Conservation (phyloP, 2,113 vertebrate genomes). For the Alethe castanea region DNA sequence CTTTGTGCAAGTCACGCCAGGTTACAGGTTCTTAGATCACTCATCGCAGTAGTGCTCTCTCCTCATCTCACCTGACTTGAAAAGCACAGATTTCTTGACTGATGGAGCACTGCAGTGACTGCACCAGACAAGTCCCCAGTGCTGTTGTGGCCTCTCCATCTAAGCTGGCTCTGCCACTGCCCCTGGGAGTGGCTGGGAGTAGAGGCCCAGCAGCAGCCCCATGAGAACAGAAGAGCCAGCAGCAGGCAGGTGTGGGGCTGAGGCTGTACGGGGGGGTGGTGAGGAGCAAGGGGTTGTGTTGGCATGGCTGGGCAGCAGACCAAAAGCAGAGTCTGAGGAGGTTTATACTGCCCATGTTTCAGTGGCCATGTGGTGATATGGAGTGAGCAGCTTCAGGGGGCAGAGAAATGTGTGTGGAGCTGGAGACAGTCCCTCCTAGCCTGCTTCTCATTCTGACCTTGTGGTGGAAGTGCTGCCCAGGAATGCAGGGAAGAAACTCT, state of each 20-base stretch:
- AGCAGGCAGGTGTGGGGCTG: accelerated
- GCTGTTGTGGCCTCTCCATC: not conserved
- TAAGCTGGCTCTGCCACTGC: not conserved
- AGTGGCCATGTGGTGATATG: no score
- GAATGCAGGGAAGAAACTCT: not conserved
- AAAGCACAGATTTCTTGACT: not conserved
- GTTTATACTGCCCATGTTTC: not conserved
- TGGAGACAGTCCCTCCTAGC: not conserved
- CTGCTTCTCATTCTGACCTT: accelerated
- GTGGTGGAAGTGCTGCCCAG: not conserved
- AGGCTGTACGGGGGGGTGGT: accelerated
- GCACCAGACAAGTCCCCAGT: not conserved
- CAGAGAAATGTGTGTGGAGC: not conserved
- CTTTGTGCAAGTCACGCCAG: not conserved
- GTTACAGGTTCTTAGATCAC: not conserved
- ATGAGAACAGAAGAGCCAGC: not conserved
- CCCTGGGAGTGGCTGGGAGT: accelerated
- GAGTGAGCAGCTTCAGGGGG: not conserved
- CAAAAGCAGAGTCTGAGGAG: not conserved
- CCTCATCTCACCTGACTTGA: not conserved
- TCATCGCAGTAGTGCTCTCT: not conserved
- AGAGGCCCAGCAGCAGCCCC: not conserved
- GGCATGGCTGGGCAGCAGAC: not conserved
- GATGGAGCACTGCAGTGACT: not conserved
- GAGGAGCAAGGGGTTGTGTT: not conserved